Conservation (phyloP, 53 echinoderm and acorn worm species). For the Apostichopus leukothele region DNA sequence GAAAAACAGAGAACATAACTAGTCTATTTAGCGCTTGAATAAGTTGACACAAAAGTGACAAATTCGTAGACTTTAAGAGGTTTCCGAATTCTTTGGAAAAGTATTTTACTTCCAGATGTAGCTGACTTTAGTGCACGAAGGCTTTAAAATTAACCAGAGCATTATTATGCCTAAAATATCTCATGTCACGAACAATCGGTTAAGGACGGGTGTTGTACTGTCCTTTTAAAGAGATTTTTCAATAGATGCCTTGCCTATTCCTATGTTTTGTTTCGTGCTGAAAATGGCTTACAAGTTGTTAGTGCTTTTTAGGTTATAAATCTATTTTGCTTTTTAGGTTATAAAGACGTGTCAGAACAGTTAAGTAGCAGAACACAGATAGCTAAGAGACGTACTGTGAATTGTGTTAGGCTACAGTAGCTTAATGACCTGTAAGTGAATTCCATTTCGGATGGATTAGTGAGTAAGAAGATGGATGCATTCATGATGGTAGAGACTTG, state of each 20-base stretch:
- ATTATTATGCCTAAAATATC: not conserved
- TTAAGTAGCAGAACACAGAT: too few relatives aligned
- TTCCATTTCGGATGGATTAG: not conserved
- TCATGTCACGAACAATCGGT: not conserved
- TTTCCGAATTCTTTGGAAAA: constrained; percentile 22
- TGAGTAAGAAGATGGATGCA: not conserved
- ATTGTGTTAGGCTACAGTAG: too few relatives aligned
- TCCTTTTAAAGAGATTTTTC: not conserved
- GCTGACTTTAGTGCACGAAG: constrained; percentile 12
- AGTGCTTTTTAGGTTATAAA: not conserved
- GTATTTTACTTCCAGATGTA: not conserved
- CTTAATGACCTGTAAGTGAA: too few relatives aligned
- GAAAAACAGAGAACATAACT: too few relatives aligned
- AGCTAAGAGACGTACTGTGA: too few relatives aligned
- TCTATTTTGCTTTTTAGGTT: not conserved
- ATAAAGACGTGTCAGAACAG: not conserved
- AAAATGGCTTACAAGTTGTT: not conserved
- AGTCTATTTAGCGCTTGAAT: too few relatives aligned
- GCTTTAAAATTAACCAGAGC: too few relatives aligned
- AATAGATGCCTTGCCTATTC: not conserved
- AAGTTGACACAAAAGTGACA: constrained; percentile 6
- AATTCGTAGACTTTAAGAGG: constrained; percentile 15
- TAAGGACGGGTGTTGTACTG: constrained; percentile 18
- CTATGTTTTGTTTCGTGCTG: not conserved
- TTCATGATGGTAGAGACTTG: not conserved